Percentiles rank a stretch among this genome's conserved stretches.
Conservation (phyloP, 2,888 invertebrate species). For the Lysandra coridon region DNA sequence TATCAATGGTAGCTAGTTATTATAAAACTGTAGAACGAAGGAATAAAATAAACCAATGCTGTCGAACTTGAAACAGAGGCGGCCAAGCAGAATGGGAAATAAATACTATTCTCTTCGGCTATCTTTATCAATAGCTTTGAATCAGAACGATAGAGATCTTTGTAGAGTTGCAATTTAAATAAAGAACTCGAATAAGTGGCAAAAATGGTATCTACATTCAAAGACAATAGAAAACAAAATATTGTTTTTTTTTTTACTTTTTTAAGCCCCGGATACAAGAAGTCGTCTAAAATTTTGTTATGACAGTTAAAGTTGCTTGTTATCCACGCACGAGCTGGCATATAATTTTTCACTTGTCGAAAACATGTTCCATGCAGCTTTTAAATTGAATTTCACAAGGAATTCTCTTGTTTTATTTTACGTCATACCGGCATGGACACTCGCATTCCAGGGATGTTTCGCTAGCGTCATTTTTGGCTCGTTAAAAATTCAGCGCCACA, state of each 20-base stretch:
- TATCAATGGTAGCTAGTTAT: no score
- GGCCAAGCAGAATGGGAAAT: not conserved
- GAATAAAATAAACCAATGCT: not conserved
- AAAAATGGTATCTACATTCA: not conserved
- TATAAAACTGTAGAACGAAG: not conserved
- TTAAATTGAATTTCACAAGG: slow-evolving; percentile 13
- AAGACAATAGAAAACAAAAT: not conserved
- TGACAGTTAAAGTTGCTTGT: not conserved
- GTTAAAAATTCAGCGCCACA: not conserved
- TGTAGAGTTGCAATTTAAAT: not conserved
- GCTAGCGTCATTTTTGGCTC: not conserved
- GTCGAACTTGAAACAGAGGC: not conserved
- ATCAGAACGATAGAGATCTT: slow-evolving; percentile 9
- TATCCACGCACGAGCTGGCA: slow-evolving; percentile 40
- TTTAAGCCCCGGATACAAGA: not conserved
- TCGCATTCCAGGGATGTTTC: slow-evolving; percentile 1
- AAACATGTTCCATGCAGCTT: slow-evolving; percentile 39
- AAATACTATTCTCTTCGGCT: not conserved
- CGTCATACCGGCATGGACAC: not conserved
- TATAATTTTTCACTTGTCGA: slow-evolving; percentile 44
- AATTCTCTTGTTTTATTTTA: slow-evolving; percentile 17
- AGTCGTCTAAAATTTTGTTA: not conserved
- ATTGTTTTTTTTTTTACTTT: not conserved
- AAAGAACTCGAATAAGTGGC: not conserved
- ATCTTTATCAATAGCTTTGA: slow-evolving; percentile 4